These are phyloP conservation scores for Origma solitaria DNA, from an alignment of 2,113 vertebrate genomes.

Conservation along the genomic window DNA sequence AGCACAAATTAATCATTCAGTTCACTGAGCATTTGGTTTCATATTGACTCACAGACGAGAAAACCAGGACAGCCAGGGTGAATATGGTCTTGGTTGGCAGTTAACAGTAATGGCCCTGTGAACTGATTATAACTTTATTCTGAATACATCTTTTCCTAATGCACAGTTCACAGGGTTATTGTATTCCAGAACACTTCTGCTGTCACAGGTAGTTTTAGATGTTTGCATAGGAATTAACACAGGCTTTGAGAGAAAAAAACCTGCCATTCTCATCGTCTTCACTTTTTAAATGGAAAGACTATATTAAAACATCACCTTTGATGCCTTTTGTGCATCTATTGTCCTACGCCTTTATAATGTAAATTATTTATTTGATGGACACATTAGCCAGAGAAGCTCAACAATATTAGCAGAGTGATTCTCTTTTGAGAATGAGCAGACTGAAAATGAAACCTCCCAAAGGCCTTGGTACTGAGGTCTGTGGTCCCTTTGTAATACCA, in stretches of 20 bases:
- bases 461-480: background rate
- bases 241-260: background rate
- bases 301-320: background rate
- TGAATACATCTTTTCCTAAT: background rate
- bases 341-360: constrained; percentile 52
- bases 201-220: background rate
- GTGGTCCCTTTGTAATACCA: background rate
- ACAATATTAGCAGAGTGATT: background rate
- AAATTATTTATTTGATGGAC: constrained; percentile 67
- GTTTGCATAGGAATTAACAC: background rate
- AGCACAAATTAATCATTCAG: background rate
- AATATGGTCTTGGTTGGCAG: background rate
- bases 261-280: background rate
- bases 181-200: background rate
- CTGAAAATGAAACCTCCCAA: constrained; percentile 2
- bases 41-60: background rate
- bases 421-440: background rate
- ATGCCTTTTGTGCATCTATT: constrained; percentile 7
- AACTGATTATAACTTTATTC: background rate
- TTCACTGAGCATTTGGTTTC: background rate
- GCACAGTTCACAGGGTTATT: background rate
- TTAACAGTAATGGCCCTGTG: background rate
- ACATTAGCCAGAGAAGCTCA: constrained; percentile 29
- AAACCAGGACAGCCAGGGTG: background rate
- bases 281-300: background rate